These are phyloP conservation scores for Eupithecia subumbrata DNA, from an alignment of 2,888 invertebrate species.

Conservation along the genomic window DNA sequence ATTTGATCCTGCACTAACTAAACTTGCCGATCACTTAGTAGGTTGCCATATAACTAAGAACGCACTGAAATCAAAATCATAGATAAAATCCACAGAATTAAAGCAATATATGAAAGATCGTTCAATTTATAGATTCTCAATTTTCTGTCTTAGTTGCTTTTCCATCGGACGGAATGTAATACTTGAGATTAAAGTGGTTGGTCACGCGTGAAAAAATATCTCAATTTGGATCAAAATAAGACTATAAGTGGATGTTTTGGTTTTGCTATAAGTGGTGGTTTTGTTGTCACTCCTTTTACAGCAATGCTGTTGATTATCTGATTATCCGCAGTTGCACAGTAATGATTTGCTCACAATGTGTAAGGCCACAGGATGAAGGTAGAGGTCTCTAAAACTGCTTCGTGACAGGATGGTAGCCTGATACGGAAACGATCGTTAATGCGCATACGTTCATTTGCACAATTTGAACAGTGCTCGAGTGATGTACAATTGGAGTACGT, in stretches of 20 bases:
- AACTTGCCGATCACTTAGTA: background rate
- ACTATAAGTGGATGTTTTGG: background rate
- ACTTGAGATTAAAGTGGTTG: no score
- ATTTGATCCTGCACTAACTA: background rate
- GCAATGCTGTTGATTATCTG: background rate
- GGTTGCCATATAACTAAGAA: background rate
- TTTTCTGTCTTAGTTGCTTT: background rate
- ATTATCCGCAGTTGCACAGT: background rate
- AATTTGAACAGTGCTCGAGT: constrained; percentile 54
- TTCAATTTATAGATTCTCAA: no score
- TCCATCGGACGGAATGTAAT: background rate
- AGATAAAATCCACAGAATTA: background rate
- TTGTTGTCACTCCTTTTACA: background rate
- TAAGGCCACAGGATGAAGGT: background rate
- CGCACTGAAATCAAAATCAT: background rate
- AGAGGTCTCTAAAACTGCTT: constrained; percentile 16
- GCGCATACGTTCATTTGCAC: constrained; percentile 48
- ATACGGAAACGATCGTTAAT: constrained; percentile 43
- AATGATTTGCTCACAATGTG: constrained; percentile 2
- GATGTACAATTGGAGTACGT: constrained; percentile 63
- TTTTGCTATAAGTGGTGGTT: background rate
- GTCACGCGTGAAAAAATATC: background rate
- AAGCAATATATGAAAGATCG: background rate
- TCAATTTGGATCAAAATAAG: constrained; percentile 3
- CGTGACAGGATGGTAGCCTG: constrained; percentile 31